phyloP scores from a whole-genome alignment of 2,113 vertebrate genomes.

The Catharus bicknelli region DNA sequence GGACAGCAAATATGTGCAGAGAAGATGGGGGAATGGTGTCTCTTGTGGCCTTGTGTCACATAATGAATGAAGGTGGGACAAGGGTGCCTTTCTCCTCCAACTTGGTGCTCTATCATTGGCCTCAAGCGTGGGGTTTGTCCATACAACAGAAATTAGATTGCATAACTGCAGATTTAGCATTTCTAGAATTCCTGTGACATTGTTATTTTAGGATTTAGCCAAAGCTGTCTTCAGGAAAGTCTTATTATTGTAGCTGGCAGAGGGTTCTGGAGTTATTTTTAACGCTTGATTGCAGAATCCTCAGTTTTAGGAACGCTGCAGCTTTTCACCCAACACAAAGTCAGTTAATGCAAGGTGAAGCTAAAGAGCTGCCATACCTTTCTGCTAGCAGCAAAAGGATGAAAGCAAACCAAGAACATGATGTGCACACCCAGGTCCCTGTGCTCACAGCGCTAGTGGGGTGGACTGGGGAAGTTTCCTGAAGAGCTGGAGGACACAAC shows the following conservation, averaged over 20 bases:
- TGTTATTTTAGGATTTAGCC: constrained; percentile 43
- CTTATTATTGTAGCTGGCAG: constrained; percentile 42
- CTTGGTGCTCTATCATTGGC: neutral
- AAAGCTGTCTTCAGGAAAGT: constrained; percentile 24
- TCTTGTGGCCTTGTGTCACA: neutral
- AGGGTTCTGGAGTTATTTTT: constrained; percentile 23
- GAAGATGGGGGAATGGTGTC: neutral
- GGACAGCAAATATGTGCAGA: neutral
- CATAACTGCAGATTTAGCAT: constrained; percentile 21
- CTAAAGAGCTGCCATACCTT: neutral
- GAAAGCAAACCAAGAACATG: neutral
- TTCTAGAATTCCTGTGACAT: constrained; percentile 23
- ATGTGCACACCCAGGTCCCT: neutral
- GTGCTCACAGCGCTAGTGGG: fast-evolving
- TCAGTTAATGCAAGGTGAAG: neutral
- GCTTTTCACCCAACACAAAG: neutral
- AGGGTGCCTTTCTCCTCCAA: neutral
- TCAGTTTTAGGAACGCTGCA: neutral
- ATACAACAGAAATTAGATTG: neutral
- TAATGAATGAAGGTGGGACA: neutral
- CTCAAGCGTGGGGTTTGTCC: neutral
- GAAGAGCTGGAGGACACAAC: neutral
- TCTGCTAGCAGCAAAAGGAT: neutral
- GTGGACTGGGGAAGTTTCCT: neutral
- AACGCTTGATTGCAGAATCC: constrained; percentile 16